Base-by-base conservation (phyloP, 2,888 invertebrate species). In the Bellardia bayeri region DNA sequence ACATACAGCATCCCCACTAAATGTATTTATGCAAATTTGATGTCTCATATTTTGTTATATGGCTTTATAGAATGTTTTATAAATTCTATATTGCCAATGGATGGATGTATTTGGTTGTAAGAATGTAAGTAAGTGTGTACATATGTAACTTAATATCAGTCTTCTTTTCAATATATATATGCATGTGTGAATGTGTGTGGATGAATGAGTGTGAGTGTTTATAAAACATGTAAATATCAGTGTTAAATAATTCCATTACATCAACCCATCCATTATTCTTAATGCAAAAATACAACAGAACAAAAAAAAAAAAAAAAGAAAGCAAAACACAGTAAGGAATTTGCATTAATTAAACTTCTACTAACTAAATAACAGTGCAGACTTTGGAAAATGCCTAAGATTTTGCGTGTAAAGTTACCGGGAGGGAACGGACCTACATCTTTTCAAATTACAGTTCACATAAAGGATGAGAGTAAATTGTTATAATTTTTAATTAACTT, bases 151-250 rank as follows among this genome's bases (percentile, higher is more conserved):
- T n/a, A 71, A 51, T 71, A 54, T 69, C 51, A 33, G 3, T 72
- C 16, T 72, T 23, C 1, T 23, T 72, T 3, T 30, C 14, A 9
- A 9, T 14, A 4, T 13, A 4, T 13, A 13, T 9, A 11, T 9
- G 4, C 5, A 45, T 45, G 11, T 45, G 0, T 11, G 11, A 45
- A 7, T 45, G 11, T 11, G 11, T 45, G 7, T 45, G 45, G 4
- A 66, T 13, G 16, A 0, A 9, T 61, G 23, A 5, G 23, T 45
- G 54, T 69, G 45, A 30, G 13, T 23, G n/a, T 54, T 45, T 66
- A 54, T 66, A 54, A 76, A 64, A 76, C 76, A 66, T 76, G 54
- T 66, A 66, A 76, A 66, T 66, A 64, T 76, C 54, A 23, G 54
- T 75, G 45, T 75, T 49, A 49, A 49, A 49, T 61, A 14, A 30